phyloP scores from a whole-genome alignment of 2,888 invertebrate genomes.

The Synergus japonicus region DNA sequence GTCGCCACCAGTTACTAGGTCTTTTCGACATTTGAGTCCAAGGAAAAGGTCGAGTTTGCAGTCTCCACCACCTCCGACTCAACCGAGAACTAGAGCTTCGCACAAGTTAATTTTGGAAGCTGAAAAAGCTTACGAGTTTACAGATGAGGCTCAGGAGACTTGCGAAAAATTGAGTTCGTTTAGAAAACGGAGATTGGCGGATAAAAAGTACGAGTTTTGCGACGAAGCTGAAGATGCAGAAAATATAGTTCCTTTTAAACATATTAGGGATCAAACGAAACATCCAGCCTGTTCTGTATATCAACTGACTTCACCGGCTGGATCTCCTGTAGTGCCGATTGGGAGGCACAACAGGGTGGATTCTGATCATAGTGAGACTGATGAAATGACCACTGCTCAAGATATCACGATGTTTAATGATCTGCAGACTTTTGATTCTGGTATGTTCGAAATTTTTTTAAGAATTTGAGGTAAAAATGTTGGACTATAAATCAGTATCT shows the following conservation, averaged over 20 bases:
- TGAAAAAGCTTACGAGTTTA: constrained; percentile 91
- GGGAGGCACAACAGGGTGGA: constrained; percentile 69
- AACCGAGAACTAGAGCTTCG: constrained; percentile 68
- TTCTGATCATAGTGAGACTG: constrained; percentile 73
- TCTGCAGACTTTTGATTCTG: constrained; percentile 63
- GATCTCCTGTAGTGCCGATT: constrained; percentile 71
- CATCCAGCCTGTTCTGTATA: constrained; percentile 68
- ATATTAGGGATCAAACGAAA: constrained; percentile 73
- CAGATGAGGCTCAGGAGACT: constrained; percentile 88
- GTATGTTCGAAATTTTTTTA: constrained; percentile 52
- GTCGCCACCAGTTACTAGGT: constrained; percentile 72
- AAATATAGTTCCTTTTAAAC: constrained; percentile 80
- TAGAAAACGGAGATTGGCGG: constrained; percentile 90
- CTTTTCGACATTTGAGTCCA: constrained; percentile 68
- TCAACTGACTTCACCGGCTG: constrained; percentile 69
- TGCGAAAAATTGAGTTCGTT: constrained; percentile 93
- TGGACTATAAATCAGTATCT: neutral
- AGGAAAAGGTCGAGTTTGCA: constrained; percentile 69
- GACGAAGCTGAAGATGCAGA: constrained; percentile 84
- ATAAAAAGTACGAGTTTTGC: constrained; percentile 94
- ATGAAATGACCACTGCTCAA: constrained; percentile 72
- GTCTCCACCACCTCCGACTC: constrained; percentile 69
- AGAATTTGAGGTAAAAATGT: neutral
- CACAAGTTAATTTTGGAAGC: constrained; percentile 77
- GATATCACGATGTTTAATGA: constrained; percentile 69